Evolutionary conservation across 64 coral and sea anemone genomes (phyloP).

Genomic region (Cladopsammia gracilis): DNA sequence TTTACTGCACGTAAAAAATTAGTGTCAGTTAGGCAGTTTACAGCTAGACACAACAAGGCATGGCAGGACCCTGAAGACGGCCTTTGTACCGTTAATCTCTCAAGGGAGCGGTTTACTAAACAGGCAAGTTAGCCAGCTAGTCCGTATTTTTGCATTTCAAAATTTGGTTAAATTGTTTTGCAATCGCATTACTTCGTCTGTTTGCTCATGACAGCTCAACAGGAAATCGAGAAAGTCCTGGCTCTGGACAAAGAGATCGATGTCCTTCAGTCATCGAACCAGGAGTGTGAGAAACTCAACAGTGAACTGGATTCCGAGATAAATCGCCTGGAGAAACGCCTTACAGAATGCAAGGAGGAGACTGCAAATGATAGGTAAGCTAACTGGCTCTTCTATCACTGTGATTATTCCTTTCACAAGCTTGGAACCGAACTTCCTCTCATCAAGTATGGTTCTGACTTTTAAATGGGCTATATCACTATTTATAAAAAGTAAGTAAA

Average conservation of each 20-base stretch:
- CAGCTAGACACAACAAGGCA: not conserved
- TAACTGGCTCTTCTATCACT: no score
- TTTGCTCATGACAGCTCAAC: constrained; percentile 66
- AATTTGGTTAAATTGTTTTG: not conserved
- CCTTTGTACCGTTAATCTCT: no score
- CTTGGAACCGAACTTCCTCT: no score
- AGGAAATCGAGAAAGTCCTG: constrained; percentile 89
- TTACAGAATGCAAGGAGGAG: constrained; percentile 79
- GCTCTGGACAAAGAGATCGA: constrained; percentile 81
- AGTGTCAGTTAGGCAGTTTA: not conserved
- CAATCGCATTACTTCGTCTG: not conserved
- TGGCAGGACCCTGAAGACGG: not conserved
- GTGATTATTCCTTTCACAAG: no score
- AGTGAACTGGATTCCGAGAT: constrained; percentile 86
- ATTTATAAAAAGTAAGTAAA: no score
- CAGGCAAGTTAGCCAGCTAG: not conserved
- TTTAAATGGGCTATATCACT: no score
- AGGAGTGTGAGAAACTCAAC: constrained; percentile 85
- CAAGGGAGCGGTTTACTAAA: not conserved
- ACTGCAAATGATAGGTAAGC: constrained; percentile 59
- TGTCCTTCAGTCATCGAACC: constrained; percentile 71
- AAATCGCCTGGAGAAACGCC: constrained; percentile 70
- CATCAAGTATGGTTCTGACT: no score
- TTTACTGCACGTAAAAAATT: no score
- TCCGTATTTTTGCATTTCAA: not conserved